Percentiles rank a stretch among this genome's conserved stretches.
These are phyloP conservation scores for Rotaria macrura DNA, from an alignment of 2,888 invertebrate genomes.

Conservation along the genomic window DNA sequence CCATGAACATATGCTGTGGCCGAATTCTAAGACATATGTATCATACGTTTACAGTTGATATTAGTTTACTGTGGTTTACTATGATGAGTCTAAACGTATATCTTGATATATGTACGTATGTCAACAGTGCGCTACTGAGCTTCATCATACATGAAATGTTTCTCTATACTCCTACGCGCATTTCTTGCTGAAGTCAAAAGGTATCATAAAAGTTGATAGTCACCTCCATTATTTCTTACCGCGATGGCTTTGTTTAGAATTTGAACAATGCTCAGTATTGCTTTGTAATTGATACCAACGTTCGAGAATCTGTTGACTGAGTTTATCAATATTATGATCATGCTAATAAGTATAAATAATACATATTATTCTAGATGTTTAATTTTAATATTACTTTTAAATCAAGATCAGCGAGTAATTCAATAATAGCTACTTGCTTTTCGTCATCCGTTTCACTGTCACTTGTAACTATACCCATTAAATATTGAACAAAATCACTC, in stretches of 20 bases:
- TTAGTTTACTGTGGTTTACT: too few species aligned
- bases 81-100: too few species aligned
- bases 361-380: background rate
- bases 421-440: background rate
- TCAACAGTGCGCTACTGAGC: too few species aligned
- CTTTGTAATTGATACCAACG: background rate
- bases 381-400: background rate
- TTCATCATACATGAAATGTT: too few species aligned
- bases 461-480: background rate
- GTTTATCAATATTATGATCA: background rate
- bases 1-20: too few species aligned
- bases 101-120: too few species aligned
- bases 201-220: too few species aligned
- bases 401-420: conserved; percentile 1
- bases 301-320: background rate
- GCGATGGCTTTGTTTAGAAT: background rate
- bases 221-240: background rate
- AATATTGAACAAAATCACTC: conserved; percentile 4
- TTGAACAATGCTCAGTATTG: background rate
- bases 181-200: too few species aligned
- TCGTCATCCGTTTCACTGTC: background rate
- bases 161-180: too few species aligned
- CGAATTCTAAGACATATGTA: too few species aligned
- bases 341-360: background rate
- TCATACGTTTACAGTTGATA: too few species aligned